Conservation (phyloP, 2,888 invertebrate genomes). For the Anoncus sp. region DNA sequence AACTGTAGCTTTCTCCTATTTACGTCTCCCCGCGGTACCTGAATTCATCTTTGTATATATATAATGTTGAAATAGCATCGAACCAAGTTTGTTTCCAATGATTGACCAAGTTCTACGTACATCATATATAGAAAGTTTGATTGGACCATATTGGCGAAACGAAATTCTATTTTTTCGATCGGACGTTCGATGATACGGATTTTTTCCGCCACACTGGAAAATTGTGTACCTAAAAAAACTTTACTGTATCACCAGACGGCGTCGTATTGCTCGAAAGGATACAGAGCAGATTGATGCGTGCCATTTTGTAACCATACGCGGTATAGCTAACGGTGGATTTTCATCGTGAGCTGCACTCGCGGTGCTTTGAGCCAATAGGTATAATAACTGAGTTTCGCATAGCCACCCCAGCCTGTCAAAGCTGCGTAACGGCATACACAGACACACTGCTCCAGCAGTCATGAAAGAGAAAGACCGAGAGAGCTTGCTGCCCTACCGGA, state of each 20-base stretch:
- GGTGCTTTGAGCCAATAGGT: too few species aligned
- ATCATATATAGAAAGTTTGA: too few species aligned
- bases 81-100: constrained; percentile 44
- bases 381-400: constrained; percentile 54
- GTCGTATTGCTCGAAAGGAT: constrained; percentile 2
- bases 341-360: too few species aligned
- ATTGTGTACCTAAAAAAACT: too few species aligned
- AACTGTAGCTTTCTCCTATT: constrained; percentile 36
- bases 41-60: background rate
- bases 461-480: constrained; percentile 16
- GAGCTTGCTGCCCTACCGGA: constrained; percentile 53
- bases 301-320: constrained; percentile 40
- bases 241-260: constrained; percentile 3
- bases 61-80: constrained; percentile 41
- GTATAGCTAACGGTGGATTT: background rate
- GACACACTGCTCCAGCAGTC: too few species aligned
- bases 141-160: too few species aligned
- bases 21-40: background rate
- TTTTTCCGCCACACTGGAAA: too few species aligned
- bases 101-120: constrained; percentile 6
- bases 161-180: too few species aligned
- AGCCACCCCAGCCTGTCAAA: constrained; percentile 40
- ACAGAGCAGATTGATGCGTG: constrained; percentile 38
- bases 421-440: constrained; percentile 36
- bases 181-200: too few species aligned